Conservation (phyloP, 92 coral and sea anemone species). For the Bergia puertoricense region DNA sequence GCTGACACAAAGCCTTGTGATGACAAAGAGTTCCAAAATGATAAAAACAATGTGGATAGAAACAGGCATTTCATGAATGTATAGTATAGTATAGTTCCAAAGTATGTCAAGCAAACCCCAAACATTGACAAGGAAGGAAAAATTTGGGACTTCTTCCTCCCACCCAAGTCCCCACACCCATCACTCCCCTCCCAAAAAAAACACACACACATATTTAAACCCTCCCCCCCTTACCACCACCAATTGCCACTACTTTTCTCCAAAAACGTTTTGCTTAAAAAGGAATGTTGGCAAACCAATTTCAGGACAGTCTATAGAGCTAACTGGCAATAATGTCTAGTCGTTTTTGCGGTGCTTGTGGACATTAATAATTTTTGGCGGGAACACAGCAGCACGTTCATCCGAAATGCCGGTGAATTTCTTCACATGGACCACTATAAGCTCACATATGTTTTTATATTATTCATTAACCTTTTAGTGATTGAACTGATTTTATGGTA, state of each 20-base stretch:
- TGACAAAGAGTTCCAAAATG: too few relatives aligned
- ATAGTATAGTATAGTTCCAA: constrained; percentile 11
- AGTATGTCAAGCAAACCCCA: constrained; percentile 12
- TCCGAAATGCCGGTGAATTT: constrained; percentile 21
- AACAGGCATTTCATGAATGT: too few relatives aligned
- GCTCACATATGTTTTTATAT: neutral
- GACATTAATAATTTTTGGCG: constrained; percentile 25
- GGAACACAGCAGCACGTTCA: constrained; percentile 31
- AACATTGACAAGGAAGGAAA: constrained; percentile 19
- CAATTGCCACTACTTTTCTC: neutral
- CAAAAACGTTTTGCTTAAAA: neutral
- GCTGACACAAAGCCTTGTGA: too few relatives aligned
- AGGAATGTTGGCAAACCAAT: neutral
- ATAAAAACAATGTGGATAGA: too few relatives aligned
- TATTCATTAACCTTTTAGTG: constrained; percentile 23
- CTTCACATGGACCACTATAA: neutral
- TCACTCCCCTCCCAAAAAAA: constrained; percentile 5
- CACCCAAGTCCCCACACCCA: constrained; percentile 22
- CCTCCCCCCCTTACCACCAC: neutral
- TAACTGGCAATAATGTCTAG: constrained; percentile 9
- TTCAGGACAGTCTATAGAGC: neutral
- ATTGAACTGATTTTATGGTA: constrained; percentile 29
- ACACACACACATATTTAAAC: constrained; percentile 3
- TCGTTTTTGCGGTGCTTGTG: constrained; percentile 29
- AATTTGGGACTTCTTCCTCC: constrained; percentile 18